These are phyloP conservation scores for Ctena decussata DNA, from an alignment of 2,888 invertebrate species.

Conservation along the genomic window DNA sequence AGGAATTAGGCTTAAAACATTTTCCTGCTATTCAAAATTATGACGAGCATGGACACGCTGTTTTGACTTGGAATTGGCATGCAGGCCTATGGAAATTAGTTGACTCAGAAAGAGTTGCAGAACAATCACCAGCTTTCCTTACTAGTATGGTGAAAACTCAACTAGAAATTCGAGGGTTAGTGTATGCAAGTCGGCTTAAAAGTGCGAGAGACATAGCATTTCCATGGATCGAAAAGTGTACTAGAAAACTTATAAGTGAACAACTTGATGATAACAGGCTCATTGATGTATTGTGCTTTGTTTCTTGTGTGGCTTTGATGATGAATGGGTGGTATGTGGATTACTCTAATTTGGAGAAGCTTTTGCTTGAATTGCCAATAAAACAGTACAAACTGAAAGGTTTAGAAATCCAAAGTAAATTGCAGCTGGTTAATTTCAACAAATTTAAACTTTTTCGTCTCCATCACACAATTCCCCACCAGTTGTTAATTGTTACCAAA, in stretches of 20 bases:
- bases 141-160: conserved; percentile 23
- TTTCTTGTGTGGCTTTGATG: background rate
- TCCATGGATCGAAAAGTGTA: conserved; percentile 43
- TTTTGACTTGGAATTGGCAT: conserved; percentile 16
- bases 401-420: no score
- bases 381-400: conserved; percentile 22
- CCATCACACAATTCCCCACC: conserved; percentile 19
- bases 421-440: conserved; percentile 32
- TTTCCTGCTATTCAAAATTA: conserved; percentile 24
- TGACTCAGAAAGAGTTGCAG: background rate
- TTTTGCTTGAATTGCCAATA: conserved; percentile 8
- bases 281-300: conserved; percentile 18
- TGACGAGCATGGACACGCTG: conserved; percentile 2
- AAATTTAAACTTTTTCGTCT: conserved; percentile 23
- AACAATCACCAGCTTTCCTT: background rate
- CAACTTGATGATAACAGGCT: no score
- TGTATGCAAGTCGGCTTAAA: conserved; percentile 42
- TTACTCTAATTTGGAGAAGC: conserved; percentile 13
- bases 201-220: background rate
- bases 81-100: conserved; percentile 27
- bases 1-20: conserved; percentile 13
- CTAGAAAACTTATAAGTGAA: no score
- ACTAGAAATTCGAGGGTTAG: conserved; percentile 31
- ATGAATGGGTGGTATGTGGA: background rate
- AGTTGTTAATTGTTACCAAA: no score